phyloP scores from a whole-genome alignment of 2,888 invertebrate species.

The Podotricha telesiphe region DNA sequence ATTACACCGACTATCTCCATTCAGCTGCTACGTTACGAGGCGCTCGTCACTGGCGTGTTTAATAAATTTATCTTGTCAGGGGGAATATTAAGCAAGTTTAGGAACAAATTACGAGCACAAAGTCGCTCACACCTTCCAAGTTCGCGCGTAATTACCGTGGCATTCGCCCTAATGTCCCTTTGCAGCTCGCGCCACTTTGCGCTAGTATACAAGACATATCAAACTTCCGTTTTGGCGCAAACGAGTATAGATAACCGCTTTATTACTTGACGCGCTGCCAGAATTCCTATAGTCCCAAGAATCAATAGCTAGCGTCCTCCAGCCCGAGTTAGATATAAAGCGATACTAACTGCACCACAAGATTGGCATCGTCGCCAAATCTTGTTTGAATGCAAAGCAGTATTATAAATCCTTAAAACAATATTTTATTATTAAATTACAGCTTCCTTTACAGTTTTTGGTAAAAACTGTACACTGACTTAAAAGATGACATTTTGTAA shows the following conservation, averaged over 20 bases:
- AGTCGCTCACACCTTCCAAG: slow-evolving; percentile 72
- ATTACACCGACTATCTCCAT: slow-evolving; percentile 50
- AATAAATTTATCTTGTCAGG: slow-evolving; percentile 81
- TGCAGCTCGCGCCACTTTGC: slow-evolving; percentile 61
- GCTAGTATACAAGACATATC: slow-evolving; percentile 62
- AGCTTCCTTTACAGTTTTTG: slow-evolving; percentile 60
- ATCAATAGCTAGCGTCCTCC: slow-evolving; percentile 55
- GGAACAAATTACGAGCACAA: slow-evolving; percentile 78
- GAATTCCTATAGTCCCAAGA: slow-evolving; percentile 51
- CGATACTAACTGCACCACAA: slow-evolving; percentile 6
- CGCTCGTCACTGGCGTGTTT: slow-evolving; percentile 66
- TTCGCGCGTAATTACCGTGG: slow-evolving; percentile 68
- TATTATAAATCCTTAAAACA: not conserved
- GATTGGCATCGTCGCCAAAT: slow-evolving; percentile 26
- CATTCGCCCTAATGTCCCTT: slow-evolving; percentile 62
- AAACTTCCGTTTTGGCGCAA: slow-evolving; percentile 67
- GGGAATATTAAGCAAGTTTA: slow-evolving; percentile 77
- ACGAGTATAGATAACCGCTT: slow-evolving; percentile 75
- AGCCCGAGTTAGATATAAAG: slow-evolving; percentile 38
- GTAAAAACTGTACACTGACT: slow-evolving; percentile 46
- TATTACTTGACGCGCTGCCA: slow-evolving; percentile 75
- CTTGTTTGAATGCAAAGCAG: not conserved
- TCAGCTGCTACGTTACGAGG: slow-evolving; percentile 41
- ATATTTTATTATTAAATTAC: slow-evolving; percentile 49
- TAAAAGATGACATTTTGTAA: slow-evolving; percentile 58